These are phyloP conservation scores for Volucella bombylans DNA, from an alignment of 2,888 invertebrate species.

Conservation along the genomic window DNA sequence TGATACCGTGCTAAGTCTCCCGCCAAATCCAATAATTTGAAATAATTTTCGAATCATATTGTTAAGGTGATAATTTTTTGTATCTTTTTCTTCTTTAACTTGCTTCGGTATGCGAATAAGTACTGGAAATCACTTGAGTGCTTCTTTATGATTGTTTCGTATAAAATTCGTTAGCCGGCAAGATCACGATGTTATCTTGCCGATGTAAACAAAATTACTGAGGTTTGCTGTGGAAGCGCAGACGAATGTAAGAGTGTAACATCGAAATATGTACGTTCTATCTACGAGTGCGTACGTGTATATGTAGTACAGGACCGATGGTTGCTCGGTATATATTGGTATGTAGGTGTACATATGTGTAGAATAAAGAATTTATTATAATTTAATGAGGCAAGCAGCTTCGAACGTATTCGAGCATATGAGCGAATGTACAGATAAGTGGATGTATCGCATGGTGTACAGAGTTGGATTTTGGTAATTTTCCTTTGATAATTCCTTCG, in stretches of 20 bases:
- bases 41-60: slow-evolving; percentile 47
- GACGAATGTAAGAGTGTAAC: slow-evolving; percentile 13
- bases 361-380: slow-evolving; percentile 17
- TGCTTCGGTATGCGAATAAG: slow-evolving; percentile 17
- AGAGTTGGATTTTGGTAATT: slow-evolving; percentile 15
- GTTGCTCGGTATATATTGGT: neutral
- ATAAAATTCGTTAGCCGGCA: slow-evolving; percentile 3
- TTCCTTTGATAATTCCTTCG: slow-evolving; percentile 41
- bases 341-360: slow-evolving; percentile 5
- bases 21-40: slow-evolving; percentile 50
- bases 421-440: slow-evolving; percentile 5
- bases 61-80: neutral
- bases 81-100: neutral
- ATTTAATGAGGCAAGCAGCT: slow-evolving; percentile 34
- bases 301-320: slow-evolving; percentile 2
- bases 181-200: slow-evolving; percentile 56
- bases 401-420: slow-evolving; percentile 9
- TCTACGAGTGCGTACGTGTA: too few relatives aligned
- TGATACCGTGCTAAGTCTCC: slow-evolving; percentile 74
- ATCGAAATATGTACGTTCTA: slow-evolving; percentile 5
- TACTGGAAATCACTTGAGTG: neutral
- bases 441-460: neutral
- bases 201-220: slow-evolving; percentile 70
- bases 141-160: slow-evolving; percentile 1
- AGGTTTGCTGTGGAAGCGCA: slow-evolving; percentile 42